Percentiles rank a stretch among this genome's conserved stretches.
phyloP scores from a whole-genome alignment of 2,113 vertebrate genomes.

The Uria lomvia region DNA sequence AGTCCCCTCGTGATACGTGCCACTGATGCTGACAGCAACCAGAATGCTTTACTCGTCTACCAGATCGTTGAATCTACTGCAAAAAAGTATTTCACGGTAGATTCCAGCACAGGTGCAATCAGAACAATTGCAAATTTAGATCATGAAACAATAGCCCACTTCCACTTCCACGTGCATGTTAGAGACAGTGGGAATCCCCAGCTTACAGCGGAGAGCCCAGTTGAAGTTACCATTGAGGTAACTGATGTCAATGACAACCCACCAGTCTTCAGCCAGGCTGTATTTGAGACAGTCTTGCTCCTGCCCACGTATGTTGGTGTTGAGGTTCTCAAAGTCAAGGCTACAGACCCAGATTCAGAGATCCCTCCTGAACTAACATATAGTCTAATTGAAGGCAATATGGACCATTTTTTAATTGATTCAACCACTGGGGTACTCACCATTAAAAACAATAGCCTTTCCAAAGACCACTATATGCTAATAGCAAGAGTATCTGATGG shows the following conservation, averaged over 20 bases:
- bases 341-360: slow-evolving; percentile 88
- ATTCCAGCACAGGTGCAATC: slow-evolving; percentile 93
- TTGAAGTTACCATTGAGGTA: slow-evolving; percentile 90
- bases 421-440: slow-evolving; percentile 83
- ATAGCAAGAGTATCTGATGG: slow-evolving; percentile 91
- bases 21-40: slow-evolving; percentile 89
- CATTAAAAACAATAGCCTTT: slow-evolving; percentile 88
- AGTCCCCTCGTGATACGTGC: slow-evolving; percentile 90
- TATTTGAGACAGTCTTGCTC: slow-evolving; percentile 88
- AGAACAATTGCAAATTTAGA: slow-evolving; percentile 91
- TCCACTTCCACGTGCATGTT: slow-evolving; percentile 92
- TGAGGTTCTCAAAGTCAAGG: slow-evolving; percentile 88
- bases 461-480: slow-evolving; percentile 89
- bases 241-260: slow-evolving; percentile 95
- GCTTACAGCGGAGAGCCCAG: slow-evolving; percentile 88
- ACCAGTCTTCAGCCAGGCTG: slow-evolving; percentile 85
- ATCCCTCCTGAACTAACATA: slow-evolving; percentile 86
- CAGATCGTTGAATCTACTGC: slow-evolving; percentile 94
- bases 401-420: slow-evolving; percentile 87
- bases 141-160: slow-evolving; percentile 87
- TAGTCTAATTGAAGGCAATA: slow-evolving; percentile 84
- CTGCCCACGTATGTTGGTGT: slow-evolving; percentile 92
- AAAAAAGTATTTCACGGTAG: slow-evolving; percentile 91
- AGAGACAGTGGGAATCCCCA: slow-evolving; percentile 91
- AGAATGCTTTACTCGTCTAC: slow-evolving; percentile 91